Conservation (phyloP, 2,797 vertebrate species). For the Liparis tanakae region DNA sequence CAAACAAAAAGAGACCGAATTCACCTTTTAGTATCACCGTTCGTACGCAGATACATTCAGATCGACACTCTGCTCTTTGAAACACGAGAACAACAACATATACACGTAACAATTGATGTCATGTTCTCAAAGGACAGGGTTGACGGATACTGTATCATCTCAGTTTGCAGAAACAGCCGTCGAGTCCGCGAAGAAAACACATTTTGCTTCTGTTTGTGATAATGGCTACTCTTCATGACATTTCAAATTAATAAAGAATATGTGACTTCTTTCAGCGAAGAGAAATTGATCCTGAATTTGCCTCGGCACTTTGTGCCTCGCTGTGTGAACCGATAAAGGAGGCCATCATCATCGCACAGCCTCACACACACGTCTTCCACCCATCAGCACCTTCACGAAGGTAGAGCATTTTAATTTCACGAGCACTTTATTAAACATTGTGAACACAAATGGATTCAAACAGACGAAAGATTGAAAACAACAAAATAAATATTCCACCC, state of each 20-base stretch:
- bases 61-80: background rate
- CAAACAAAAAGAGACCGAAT: background rate
- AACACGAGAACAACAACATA: background rate
- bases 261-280: background rate
- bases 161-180: background rate
- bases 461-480: slow-evolving; percentile 24
- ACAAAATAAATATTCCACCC: slow-evolving; percentile 16
- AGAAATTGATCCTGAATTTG: background rate
- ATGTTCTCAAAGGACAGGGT: background rate
- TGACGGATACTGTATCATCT: background rate
- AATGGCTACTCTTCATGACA: background rate
- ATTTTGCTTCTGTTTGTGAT: background rate
- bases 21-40: background rate
- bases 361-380: background rate
- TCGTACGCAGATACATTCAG: background rate
- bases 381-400: background rate
- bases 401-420: slow-evolving; percentile 10
- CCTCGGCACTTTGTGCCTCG: slow-evolving; percentile 2
- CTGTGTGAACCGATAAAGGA: slow-evolving; percentile 3
- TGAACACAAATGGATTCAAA: slow-evolving; percentile 20
- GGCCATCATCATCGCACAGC: background rate
- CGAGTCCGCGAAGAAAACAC: background rate
- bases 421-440: slow-evolving; percentile 15
- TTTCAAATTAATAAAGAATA: background rate
- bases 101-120: background rate